Conservation (phyloP, 2,113 vertebrate species). For the Phaethon lepturus region DNA sequence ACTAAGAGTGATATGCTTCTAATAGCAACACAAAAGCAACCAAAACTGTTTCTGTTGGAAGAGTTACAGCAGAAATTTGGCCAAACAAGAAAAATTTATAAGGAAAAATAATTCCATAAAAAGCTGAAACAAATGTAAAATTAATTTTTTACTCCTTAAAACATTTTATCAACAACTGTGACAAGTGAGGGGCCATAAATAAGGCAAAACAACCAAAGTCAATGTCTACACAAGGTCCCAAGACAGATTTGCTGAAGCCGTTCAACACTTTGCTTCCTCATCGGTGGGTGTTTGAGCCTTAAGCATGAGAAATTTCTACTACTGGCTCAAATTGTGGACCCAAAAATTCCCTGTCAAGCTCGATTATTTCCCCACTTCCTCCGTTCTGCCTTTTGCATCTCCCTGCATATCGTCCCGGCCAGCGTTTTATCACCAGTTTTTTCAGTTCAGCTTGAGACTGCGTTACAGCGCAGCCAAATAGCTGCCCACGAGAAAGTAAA, state of each 20-base stretch:
- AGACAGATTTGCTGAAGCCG: neutral
- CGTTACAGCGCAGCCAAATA: neutral
- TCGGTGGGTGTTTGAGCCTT: neutral
- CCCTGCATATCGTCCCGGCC: accelerated
- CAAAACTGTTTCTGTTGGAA: neutral
- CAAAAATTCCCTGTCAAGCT: neutral
- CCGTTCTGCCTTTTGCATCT: neutral
- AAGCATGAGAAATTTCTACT: neutral
- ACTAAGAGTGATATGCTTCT: neutral
- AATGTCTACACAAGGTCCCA: neutral
- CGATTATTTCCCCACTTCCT: neutral
- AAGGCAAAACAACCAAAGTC: neutral
- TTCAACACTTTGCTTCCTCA: neutral
- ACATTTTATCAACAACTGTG: neutral
- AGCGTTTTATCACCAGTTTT: neutral
- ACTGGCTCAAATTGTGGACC: neutral
- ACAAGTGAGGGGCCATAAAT: neutral
- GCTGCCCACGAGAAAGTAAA: neutral
- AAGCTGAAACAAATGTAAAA: neutral
- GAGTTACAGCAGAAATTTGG: neutral
- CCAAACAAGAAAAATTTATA: neutral
- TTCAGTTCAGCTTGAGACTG: neutral
- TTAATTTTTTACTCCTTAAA: neutral
- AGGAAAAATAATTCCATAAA: neutral
- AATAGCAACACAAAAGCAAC: neutral